phyloP scores from a whole-genome alignment of 1,140 invertebrate species.

The Ectropis grisescens region DNA sequence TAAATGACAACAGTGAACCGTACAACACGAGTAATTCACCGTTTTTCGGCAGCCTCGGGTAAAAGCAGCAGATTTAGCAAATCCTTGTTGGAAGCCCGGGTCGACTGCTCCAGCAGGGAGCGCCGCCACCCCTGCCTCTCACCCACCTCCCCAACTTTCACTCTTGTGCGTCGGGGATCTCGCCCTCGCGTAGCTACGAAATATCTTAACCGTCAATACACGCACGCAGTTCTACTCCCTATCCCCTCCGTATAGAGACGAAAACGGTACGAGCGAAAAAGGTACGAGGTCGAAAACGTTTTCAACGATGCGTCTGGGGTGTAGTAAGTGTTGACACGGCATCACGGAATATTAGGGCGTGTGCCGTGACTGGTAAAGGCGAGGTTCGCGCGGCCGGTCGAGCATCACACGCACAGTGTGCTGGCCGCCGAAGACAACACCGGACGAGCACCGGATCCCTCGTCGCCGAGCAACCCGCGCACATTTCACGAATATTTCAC shows the following conservation, averaged over 20 bases:
- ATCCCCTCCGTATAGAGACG: slow-evolving; percentile 17
- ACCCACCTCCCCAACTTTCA: slow-evolving; percentile 54
- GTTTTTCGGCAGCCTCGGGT: slow-evolving; percentile 30
- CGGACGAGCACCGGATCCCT: slow-evolving; percentile 55
- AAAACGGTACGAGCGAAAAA: slow-evolving; percentile 27
- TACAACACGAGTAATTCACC: too few relatives aligned
- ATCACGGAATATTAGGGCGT: slow-evolving; percentile 30
- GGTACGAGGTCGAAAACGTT: slow-evolving; percentile 51
- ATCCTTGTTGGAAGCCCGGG: slow-evolving; percentile 56
- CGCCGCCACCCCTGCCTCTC: slow-evolving; percentile 35
- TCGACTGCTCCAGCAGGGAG: slow-evolving; percentile 54
- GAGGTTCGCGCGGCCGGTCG: slow-evolving; percentile 20
- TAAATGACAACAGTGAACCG: too few relatives aligned
- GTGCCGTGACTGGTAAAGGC: slow-evolving; percentile 17
- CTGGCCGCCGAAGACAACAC: slow-evolving; percentile 58
- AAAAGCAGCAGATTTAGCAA: slow-evolving; percentile 63
- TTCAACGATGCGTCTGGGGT: slow-evolving; percentile 48
- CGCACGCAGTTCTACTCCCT: slow-evolving; percentile 23
- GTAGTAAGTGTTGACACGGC: slow-evolving; percentile 36
- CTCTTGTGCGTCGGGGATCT: slow-evolving; percentile 61
- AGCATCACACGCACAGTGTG: slow-evolving; percentile 35
- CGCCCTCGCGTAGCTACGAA: slow-evolving; percentile 30
- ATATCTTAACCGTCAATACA: slow-evolving; percentile 20
- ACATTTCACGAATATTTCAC: slow-evolving; percentile 30
- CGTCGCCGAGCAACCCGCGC: slow-evolving; percentile 40